phyloP scores from a whole-genome alignment of 2,797 vertebrate genomes.

The Rhinichthys osculus region DNA sequence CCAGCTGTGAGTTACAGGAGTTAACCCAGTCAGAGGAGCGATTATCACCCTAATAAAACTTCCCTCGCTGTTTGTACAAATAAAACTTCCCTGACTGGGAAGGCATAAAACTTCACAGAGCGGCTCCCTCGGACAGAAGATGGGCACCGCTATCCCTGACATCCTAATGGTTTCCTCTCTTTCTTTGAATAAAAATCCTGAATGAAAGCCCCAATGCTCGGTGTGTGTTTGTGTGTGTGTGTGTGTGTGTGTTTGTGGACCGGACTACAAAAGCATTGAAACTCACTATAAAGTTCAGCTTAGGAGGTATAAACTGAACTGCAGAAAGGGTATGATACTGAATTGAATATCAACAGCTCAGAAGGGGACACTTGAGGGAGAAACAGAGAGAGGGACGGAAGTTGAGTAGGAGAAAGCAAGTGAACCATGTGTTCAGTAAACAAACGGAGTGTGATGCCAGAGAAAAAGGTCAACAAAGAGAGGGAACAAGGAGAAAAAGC shows the following conservation, averaged over 20 bases:
- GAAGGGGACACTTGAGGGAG: constrained; percentile 2
- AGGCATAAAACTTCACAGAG: constrained; percentile 37
- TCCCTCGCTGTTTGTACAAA: constrained; percentile 37
- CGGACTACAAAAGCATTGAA: neutral
- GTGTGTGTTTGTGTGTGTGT: neutral
- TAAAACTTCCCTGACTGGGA: constrained; percentile 23
- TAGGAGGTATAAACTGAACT: neutral
- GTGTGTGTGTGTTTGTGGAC: neutral
- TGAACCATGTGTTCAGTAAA: constrained; percentile 53
- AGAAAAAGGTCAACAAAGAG: constrained; percentile 62
- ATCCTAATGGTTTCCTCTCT: constrained; percentile 23
- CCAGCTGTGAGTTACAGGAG: constrained; percentile 45
- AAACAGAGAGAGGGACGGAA: constrained; percentile 5
- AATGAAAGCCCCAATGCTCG: constrained; percentile 30
- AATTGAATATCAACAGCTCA: constrained; percentile 44
- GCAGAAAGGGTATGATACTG: constrained; percentile 23
- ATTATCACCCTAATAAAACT: constrained; percentile 47
- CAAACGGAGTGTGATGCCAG: constrained; percentile 60
- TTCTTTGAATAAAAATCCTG: constrained; percentile 12
- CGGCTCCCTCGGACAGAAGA: constrained; percentile 30
- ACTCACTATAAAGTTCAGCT: neutral
- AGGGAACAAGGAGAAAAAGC: constrained; percentile 51
- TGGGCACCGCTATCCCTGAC: constrained; percentile 9
- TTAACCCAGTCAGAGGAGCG: constrained; percentile 24
- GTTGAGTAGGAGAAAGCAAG: constrained; percentile 43